Evolutionary conservation across 2,888 invertebrate genomes (phyloP), one percentile per base, ranked within the genome.

Genomic region (Clusia tigrina): DNA sequence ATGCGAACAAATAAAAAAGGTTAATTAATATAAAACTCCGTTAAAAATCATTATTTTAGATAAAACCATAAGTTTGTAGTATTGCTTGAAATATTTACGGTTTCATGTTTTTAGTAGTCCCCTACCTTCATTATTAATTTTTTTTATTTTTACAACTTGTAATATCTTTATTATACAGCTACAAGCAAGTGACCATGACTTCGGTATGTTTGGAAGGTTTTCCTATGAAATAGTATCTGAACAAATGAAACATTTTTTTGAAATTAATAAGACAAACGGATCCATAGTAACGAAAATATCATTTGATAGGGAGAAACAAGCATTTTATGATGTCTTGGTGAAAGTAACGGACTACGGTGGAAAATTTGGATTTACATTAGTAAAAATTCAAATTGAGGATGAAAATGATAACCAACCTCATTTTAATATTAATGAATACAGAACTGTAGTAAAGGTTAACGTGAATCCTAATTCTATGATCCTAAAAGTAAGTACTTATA

Each of bases 311-410:
- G 95, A 95, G 83, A 80, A 85, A 38, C 88, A 88, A 70, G 88
- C 88, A 58, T 71, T 72, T 18, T 91, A 90, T 74, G 91, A 91
- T 80, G 87, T 96, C 70, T 91, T 91, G 0, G 87, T 97, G 24
- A 88, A 89, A 83, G 96, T 94, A 10, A 88, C 88, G 32, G 96
- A 97, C 84, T 90, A 89, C 46, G 94, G 94, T 68, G 90, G 94
- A 68, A 87, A 90, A 78, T 87, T 91, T 65, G 90, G 91, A 20
- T 91, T 92, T 82, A 87, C 93, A 51, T 86, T 87, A 32, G 88
- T 95, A 67, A 87, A 92, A 81, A 91, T 97, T 46, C 89, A 89
- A 80, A 91, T 97, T 54, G 85, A 86, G 22, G 96, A 96, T 84
- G 88, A 89, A 68, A 95, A 95, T 84, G 95, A 96, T 81, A 91